These are phyloP conservation scores for Sthenelais limicola DNA, from an alignment of 2,888 invertebrate species.

Conservation along the genomic window DNA sequence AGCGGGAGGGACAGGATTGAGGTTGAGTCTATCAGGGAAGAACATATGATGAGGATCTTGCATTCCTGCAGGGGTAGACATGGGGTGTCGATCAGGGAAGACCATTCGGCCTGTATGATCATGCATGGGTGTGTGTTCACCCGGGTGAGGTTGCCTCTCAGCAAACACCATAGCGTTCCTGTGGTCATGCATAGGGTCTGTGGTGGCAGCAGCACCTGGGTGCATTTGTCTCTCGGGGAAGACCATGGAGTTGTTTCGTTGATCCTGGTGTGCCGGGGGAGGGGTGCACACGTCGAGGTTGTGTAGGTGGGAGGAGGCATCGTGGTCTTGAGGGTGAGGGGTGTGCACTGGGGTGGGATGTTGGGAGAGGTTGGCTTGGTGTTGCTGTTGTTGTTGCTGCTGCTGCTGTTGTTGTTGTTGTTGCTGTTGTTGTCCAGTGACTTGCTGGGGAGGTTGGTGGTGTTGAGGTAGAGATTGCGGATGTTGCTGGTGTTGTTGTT, in stretches of 20 bases:
- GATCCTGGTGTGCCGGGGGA: constrained; percentile 26
- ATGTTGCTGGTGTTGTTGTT: constrained; percentile 32
- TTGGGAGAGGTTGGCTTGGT: constrained; percentile 26
- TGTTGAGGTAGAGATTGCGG: constrained; percentile 15
- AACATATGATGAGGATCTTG: constrained; percentile 33
- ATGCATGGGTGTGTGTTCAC: constrained; percentile 19
- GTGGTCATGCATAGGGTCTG: constrained; percentile 22
- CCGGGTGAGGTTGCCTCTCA: constrained; percentile 14
- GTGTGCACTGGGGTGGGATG: constrained; percentile 33
- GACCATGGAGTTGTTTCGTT: constrained; percentile 35
- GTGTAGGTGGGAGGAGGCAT: no score
- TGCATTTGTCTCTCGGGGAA: constrained; percentile 31
- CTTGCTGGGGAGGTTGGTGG: constrained; percentile 13
- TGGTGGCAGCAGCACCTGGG: no score
- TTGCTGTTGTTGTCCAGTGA: constrained; percentile 18
- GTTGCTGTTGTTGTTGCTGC: neutral
- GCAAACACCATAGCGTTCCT: constrained; percentile 24
- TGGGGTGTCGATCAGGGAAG: constrained; percentile 26
- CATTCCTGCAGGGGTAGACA: constrained; percentile 1
- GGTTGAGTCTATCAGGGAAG: constrained; percentile 30
- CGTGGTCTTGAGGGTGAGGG: constrained; percentile 28
- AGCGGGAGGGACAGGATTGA: constrained; percentile 24
- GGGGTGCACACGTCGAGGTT: constrained; percentile 37
- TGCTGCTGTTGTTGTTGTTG: constrained; percentile 23
- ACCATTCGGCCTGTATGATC: constrained; percentile 33